Base-by-base conservation (phyloP, 2,113 vertebrate species). In the Leptodactylus fuscus region DNA sequence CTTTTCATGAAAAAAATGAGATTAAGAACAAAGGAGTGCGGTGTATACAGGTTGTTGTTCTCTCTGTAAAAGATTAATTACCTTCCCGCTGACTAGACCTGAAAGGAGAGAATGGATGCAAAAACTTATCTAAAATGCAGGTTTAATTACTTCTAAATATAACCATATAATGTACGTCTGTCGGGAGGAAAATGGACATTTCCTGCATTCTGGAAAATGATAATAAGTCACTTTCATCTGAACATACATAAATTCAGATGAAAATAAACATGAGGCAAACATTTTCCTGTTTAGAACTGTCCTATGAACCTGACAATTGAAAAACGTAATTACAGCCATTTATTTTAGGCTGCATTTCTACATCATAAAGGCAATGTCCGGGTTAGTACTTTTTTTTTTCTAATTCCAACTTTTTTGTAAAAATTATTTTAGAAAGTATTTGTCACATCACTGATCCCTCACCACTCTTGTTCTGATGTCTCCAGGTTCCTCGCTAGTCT, bases 121-220 rank as follows among this genome's bases (percentile, higher is more conserved):
- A 69, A 69, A 32, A 38, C 18, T 69, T 38, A 38, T 69, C 65
- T 38, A 69, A 22, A 67, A 69, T 2, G 29, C 65, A 69, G 65
- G 32, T 69, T 69, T 69, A 69, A 69, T 69, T 34, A 38, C 65
- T 38, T 38, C 65, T 67, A 67, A 67, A 67, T 67, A 65, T 67
- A 67, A 36, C 32, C 34, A 69, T 69, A 38, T 36, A 18, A 69
- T 36, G 18, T 36, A 22, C 8, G 32, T 36, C 65, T 69, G 34
- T 20, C 32, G 38, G 0, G 2, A 38, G 34, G 1, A 69, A 20
- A 69, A 69, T 69, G 32, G 32, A 20, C 1, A 9, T 38, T 22
- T 69, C 7, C 65, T 22, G 34, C 7, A 69, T 69, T 69, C 29
- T 69, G 65, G 10, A 69, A 69, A 16, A 69, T 36, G 32, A 69